These are phyloP conservation scores for Drosophila conformis DNA, from an alignment of 2,888 invertebrate species.

Conservation along the genomic window DNA sequence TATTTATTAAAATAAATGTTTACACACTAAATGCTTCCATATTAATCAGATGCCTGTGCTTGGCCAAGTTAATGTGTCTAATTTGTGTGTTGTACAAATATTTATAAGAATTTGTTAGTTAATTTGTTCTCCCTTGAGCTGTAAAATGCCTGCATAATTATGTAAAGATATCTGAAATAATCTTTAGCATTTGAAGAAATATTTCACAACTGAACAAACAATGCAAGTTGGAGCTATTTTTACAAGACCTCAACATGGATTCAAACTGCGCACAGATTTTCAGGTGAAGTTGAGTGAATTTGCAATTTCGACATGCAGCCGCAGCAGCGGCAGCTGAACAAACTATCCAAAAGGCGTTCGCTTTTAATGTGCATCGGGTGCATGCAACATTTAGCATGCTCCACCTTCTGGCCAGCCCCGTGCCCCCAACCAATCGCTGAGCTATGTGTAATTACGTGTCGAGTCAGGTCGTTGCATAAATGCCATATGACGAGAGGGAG, in stretches of 20 bases:
- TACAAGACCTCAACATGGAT: neutral
- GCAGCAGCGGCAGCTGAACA: conserved; percentile 45
- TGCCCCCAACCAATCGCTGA: neutral
- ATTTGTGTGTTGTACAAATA: neutral
- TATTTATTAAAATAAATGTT: neutral
- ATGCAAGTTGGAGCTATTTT: conserved; percentile 4
- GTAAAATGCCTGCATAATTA: conserved; percentile 5
- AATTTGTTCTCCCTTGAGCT: neutral
- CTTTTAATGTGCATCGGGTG: conserved; percentile 71
- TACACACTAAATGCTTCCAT: neutral
- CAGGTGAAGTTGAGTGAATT: conserved; percentile 17
- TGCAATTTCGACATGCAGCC: conserved; percentile 48
- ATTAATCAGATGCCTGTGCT: neutral
- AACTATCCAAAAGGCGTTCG: conserved; percentile 59
- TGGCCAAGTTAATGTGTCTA: neutral
- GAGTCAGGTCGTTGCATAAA: conserved; percentile 71
- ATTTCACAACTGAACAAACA: conserved; percentile 30
- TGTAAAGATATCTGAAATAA: neutral
- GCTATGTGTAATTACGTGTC: conserved; percentile 61
- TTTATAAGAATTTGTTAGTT: conserved; percentile 1
- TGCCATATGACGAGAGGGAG: conserved; percentile 43
- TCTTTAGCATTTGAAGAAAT: neutral
- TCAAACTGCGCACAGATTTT: neutral
- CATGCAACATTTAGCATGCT: conserved; percentile 74
- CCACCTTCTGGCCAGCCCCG: conserved; percentile 53